Conservation (phyloP, 2,113 vertebrate species). For the Leptobrachium ailaonicum region DNA sequence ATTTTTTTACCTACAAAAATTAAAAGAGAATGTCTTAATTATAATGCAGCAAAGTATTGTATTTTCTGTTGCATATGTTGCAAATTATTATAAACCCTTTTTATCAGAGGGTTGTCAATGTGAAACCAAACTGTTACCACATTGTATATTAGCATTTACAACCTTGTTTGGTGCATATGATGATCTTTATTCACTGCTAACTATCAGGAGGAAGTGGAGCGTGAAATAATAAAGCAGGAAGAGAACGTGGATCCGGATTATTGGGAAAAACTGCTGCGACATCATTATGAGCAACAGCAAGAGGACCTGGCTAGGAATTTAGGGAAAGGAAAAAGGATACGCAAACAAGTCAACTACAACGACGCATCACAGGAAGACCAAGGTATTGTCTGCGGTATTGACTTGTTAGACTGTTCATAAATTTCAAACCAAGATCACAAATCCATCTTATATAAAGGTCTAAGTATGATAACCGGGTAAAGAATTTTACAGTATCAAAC, state of each 20-base stretch:
- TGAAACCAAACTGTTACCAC: too few species aligned
- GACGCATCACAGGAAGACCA: conserved; percentile 96
- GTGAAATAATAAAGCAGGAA: conserved; percentile 98
- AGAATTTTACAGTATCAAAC: too few species aligned
- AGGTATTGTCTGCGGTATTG: conserved; percentile 66
- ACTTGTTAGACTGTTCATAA: not conserved
- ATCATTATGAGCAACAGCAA: conserved; percentile 98
- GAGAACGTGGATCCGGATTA: conserved; percentile 98
- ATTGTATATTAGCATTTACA: too few species aligned
- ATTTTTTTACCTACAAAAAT: too few species aligned
- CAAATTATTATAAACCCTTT: too few species aligned
- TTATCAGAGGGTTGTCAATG: too few species aligned
- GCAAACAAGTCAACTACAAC: conserved; percentile 99
- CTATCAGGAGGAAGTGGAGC: conserved; percentile 90
- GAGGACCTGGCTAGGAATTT: conserved; percentile 93
- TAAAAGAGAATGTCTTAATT: too few species aligned
- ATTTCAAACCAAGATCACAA: not conserved
- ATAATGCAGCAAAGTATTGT: too few species aligned
- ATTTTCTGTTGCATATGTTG: too few species aligned
- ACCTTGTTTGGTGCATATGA: too few species aligned
- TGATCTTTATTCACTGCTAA: not conserved
- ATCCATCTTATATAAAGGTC: not conserved
- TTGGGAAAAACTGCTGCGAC: conserved; percentile 95
- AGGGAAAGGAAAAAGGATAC: conserved; percentile 93
- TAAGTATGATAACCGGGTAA: too few species aligned